A percentile compares a stretch with the other conserved stretches of the same genome.
Evolutionary conservation across 2,113 vertebrate species (phyloP).

Genomic region (Rhineura floridana): DNA sequence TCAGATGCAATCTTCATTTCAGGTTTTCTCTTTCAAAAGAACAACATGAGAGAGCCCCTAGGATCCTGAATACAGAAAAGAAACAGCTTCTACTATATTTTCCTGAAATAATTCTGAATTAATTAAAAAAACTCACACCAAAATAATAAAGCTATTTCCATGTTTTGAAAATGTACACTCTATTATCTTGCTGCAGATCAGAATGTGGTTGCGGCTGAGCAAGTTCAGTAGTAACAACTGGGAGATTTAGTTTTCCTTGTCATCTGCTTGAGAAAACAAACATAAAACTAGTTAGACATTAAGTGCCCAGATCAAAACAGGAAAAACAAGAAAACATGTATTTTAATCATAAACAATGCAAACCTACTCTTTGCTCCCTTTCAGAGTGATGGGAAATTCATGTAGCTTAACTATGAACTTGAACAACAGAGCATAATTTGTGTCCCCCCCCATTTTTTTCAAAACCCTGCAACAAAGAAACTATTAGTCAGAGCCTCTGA

Average conservation of each 20-base stretch:
- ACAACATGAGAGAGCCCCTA: background rate
- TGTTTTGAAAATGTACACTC: slow-evolving; percentile 4
- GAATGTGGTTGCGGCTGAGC: background rate
- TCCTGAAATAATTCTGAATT: background rate
- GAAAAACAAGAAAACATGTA: slow-evolving; percentile 1
- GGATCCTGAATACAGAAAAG: background rate
- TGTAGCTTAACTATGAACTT: background rate
- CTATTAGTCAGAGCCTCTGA: background rate
- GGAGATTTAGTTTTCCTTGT: background rate
- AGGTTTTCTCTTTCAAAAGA: background rate
- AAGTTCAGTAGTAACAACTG: background rate
- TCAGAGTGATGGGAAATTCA: background rate
- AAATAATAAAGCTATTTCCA: background rate
- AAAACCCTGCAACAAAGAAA: background rate
- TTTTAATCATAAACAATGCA: slow-evolving; percentile 35
- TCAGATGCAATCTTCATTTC: background rate
- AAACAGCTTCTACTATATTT: background rate
- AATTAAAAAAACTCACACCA: slow-evolving; percentile 7
- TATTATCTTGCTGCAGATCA: slow-evolving; percentile 35
- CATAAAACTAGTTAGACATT: slow-evolving; percentile 36
- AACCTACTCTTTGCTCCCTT: background rate
- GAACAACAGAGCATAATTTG: background rate
- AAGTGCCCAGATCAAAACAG: background rate
- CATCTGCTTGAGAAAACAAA: background rate
- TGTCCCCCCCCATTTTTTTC: background rate